Percentiles rank a stretch among this genome's conserved stretches.
Conservation (phyloP, 2,888 invertebrate genomes). For the Fragum whitleyi region DNA sequence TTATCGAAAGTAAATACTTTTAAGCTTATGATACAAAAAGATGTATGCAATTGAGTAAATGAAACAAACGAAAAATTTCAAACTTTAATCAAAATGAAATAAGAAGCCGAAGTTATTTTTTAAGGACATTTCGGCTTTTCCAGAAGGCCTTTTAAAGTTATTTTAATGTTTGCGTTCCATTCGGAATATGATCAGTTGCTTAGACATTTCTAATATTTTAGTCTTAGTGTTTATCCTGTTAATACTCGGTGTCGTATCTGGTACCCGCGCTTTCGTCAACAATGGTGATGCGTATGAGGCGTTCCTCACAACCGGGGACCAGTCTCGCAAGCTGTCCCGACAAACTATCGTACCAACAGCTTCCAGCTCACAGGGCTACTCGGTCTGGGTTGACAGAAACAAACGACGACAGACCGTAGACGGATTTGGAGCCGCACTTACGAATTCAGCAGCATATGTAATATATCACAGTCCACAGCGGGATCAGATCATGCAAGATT, state of each 20-base stretch:
- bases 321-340: slow-evolving; percentile 46
- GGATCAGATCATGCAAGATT: slow-evolving; percentile 62
- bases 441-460: slow-evolving; percentile 69
- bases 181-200: too few relatives aligned
- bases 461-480: slow-evolving; percentile 65
- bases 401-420: slow-evolving; percentile 61
- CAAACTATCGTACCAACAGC: slow-evolving; percentile 34
- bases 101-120: too few relatives aligned
- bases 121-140: too few relatives aligned
- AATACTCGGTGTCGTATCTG: background rate
- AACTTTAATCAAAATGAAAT: too few relatives aligned
- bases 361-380: slow-evolving; percentile 41
- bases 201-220: background rate
- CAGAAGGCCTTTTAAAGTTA: too few relatives aligned
- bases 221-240: background rate
- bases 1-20: too few relatives aligned
- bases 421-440: slow-evolving; percentile 68
- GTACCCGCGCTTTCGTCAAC: background rate
- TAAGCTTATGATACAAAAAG: too few relatives aligned
- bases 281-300: slow-evolving; percentile 41
- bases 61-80: too few relatives aligned
- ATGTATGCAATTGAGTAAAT: too few relatives aligned
- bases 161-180: too few relatives aligned
- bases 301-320: slow-evolving; percentile 64
- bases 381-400: slow-evolving; percentile 61